Conservation (phyloP, 2,797 vertebrate genomes). For the Acestrorhynchus altus region DNA sequence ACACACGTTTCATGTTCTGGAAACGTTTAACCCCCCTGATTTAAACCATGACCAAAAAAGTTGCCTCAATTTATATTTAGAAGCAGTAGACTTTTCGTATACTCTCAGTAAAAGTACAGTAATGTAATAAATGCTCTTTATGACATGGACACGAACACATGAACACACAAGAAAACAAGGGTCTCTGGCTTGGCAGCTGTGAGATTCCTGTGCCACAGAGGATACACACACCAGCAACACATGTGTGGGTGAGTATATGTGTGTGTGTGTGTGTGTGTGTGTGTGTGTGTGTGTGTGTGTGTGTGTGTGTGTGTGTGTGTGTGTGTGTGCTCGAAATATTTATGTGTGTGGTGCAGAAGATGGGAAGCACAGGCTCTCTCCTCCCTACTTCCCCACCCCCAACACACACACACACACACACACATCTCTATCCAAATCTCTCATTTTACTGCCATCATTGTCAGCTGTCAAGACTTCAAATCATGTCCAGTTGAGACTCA, state of each 20-base stretch:
- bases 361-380: slow-evolving; percentile 40
- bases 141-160: slow-evolving; percentile 28
- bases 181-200: slow-evolving; percentile 7
- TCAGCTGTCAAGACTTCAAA: slow-evolving; percentile 50
- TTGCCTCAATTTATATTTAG: no score
- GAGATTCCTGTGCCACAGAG: slow-evolving; percentile 2
- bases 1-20: background rate
- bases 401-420: no score
- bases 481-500: slow-evolving; percentile 23
- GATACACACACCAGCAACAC: slow-evolving; percentile 26
- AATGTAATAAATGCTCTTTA: background rate
- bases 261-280: slow-evolving; percentile 41
- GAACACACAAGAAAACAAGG: background rate
- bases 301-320: slow-evolving; percentile 40
- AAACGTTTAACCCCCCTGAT: background rate
- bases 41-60: background rate
- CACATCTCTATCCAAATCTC: slow-evolving; percentile 39
- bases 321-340: slow-evolving; percentile 51
- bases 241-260: slow-evolving; percentile 23
- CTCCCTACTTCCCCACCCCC: slow-evolving; percentile 8
- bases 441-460: slow-evolving; percentile 37
- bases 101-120: background rate
- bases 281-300: slow-evolving; percentile 45
- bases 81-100: no score
- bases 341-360: slow-evolving; percentile 55